phyloP scores from a whole-genome alignment of 2,797 vertebrate species.

The Pseudopleuronectes americanus region DNA sequence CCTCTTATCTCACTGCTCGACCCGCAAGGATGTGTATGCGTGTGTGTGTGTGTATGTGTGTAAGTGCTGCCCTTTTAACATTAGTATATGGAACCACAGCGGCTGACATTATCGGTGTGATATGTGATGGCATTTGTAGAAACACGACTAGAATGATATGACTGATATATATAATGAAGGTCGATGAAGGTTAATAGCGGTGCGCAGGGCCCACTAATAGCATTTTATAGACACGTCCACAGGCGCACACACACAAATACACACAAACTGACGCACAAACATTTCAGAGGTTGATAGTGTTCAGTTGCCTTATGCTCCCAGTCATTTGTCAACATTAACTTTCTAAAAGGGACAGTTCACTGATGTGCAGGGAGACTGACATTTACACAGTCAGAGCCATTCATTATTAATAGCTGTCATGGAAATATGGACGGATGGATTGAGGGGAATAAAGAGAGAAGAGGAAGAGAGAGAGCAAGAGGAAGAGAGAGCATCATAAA shows the following conservation, averaged over 20 bases:
- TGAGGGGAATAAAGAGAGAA: conserved; percentile 2
- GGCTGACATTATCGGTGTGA: conserved; percentile 35
- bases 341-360: conserved; percentile 63
- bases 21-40: conserved; percentile 1
- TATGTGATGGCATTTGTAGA: conserved; percentile 53
- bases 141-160: conserved; percentile 38
- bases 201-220: conserved; percentile 30
- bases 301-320: conserved; percentile 58
- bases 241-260: conserved; percentile 12
- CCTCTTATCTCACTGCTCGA: conserved; percentile 28
- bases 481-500: conserved; percentile 38
- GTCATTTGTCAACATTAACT: conserved; percentile 78
- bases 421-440: conserved; percentile 38
- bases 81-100: conserved; percentile 8
- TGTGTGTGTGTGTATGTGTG: not conserved
- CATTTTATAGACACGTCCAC: conserved; percentile 26
- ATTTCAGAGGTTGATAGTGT: conserved; percentile 72
- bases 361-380: conserved; percentile 67
- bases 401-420: conserved; percentile 74
- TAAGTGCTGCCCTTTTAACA: not conserved
- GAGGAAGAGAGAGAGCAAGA: no score
- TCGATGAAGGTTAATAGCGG: conserved; percentile 56
- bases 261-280: conserved; percentile 38
- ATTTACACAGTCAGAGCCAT: conserved; percentile 72
- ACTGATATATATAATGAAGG: conserved; percentile 63